phyloP scores from a whole-genome alignment of 1,140 invertebrate genomes.

The Cryptotermes secundus region DNA sequence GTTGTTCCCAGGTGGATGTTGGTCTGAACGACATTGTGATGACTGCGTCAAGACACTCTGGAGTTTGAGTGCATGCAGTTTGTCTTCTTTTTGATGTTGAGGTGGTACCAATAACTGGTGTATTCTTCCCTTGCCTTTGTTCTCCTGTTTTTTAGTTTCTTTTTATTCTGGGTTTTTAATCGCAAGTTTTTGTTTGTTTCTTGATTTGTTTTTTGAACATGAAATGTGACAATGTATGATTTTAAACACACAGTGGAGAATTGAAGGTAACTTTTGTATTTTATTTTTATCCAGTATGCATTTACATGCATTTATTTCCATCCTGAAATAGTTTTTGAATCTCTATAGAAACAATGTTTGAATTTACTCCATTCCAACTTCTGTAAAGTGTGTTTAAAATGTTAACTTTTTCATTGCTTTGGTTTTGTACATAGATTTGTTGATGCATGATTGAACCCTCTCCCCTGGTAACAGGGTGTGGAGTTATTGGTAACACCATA shows the following conservation, averaged over 20 bases:
- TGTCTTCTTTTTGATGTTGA: background rate
- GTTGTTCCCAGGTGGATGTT: background rate
- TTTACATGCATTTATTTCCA: background rate
- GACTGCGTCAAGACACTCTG: too few relatives aligned
- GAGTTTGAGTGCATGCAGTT: background rate
- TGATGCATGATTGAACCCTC: too few relatives aligned
- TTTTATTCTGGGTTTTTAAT: background rate
- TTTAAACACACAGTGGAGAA: conserved; percentile 1
- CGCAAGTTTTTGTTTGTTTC: background rate
- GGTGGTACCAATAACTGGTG: background rate
- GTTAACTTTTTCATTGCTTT: too few relatives aligned
- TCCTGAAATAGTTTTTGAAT: background rate
- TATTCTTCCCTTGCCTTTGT: background rate
- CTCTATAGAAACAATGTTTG: too few relatives aligned
- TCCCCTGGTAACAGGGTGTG: background rate
- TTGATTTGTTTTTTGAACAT: background rate
- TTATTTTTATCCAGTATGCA: background rate
- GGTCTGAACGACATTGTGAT: background rate
- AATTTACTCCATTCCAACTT: background rate
- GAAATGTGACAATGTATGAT: background rate
- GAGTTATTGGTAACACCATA: conserved; percentile 1
- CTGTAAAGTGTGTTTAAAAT: background rate
- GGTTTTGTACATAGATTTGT: too few relatives aligned
- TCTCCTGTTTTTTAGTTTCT: background rate
- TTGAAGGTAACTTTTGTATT: background rate